phyloP scores from a whole-genome alignment of 2,888 invertebrate genomes.

The Gandaritis pyraliata region DNA sequence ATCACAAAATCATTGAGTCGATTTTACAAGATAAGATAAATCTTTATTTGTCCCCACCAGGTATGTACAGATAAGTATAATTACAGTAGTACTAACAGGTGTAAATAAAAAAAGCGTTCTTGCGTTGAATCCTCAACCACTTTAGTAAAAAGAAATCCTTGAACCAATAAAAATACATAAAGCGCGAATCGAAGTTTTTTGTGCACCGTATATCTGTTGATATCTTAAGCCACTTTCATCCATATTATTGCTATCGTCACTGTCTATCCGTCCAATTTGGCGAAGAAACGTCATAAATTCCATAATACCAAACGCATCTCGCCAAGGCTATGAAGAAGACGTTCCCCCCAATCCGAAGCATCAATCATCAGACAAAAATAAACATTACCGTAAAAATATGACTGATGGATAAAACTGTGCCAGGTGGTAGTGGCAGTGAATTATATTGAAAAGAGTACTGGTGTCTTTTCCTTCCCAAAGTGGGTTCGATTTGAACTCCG shows the following conservation, averaged over 20 bases:
- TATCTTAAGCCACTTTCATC: background rate
- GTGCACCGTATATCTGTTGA: background rate
- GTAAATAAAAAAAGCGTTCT: too few relatives aligned
- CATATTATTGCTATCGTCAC: background rate
- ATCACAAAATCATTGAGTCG: too few relatives aligned
- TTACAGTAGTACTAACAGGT: too few relatives aligned
- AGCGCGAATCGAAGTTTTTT: too few relatives aligned
- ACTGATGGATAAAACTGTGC: conserved; percentile 19
- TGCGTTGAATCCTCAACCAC: too few relatives aligned
- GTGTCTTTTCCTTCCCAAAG: background rate
- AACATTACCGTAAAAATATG: conserved; percentile 26
- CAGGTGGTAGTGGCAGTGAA: conserved; percentile 18
- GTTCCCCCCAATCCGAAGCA: conserved; percentile 25
- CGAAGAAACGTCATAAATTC: conserved; percentile 1
- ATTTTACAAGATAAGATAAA: too few relatives aligned
- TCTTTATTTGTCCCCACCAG: too few relatives aligned
- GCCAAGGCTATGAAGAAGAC: conserved; percentile 20
- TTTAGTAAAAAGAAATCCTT: background rate
- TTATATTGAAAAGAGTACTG: conserved; percentile 8
- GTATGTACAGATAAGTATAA: too few relatives aligned
- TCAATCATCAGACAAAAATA: conserved; percentile 32
- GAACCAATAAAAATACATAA: background rate
- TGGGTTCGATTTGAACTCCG: too few relatives aligned
- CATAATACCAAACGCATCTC: background rate
- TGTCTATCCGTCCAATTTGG: background rate